phyloP scores from a whole-genome alignment of 1,140 invertebrate genomes.

The Hirudo medicinalis region DNA sequence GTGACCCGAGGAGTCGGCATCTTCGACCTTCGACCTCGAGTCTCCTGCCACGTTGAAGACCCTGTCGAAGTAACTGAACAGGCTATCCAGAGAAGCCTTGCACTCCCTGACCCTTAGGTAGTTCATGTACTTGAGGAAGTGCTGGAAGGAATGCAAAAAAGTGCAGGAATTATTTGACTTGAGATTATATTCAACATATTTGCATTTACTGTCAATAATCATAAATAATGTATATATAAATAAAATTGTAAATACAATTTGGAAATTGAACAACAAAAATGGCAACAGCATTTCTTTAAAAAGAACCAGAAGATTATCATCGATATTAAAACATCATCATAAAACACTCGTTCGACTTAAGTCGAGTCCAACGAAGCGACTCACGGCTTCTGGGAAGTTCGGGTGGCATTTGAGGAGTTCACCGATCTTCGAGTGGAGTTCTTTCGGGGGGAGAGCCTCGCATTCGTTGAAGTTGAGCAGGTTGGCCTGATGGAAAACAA shows the following conservation, averaged over 20 bases:
- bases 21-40: conserved; percentile 32
- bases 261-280: not conserved
- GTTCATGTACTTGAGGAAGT: conserved; percentile 80
- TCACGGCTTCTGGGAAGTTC: conserved; percentile 60
- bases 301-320: no score
- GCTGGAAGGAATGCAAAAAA: conserved; percentile 43
- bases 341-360: not conserved
- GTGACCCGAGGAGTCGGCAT: conserved; percentile 59
- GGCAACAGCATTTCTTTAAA: no score
- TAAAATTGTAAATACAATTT: not conserved
- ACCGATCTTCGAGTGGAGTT: conserved; percentile 60
- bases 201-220: no score
- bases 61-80: conserved; percentile 73
- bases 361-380: conserved; percentile 14
- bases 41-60: conserved; percentile 39
- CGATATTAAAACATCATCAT: not conserved
- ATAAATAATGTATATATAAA: no score
- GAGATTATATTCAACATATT: no score
- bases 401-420: conserved; percentile 66
- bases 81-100: conserved; percentile 63
- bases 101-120: conserved; percentile 72
- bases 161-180: not conserved
- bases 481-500: conserved; percentile 49
- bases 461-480: conserved; percentile 64
- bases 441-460: conserved; percentile 58